Evolutionary conservation across 2,797 vertebrate genomes (phyloP).

Genomic region (Eulemur albifrons): DNA sequence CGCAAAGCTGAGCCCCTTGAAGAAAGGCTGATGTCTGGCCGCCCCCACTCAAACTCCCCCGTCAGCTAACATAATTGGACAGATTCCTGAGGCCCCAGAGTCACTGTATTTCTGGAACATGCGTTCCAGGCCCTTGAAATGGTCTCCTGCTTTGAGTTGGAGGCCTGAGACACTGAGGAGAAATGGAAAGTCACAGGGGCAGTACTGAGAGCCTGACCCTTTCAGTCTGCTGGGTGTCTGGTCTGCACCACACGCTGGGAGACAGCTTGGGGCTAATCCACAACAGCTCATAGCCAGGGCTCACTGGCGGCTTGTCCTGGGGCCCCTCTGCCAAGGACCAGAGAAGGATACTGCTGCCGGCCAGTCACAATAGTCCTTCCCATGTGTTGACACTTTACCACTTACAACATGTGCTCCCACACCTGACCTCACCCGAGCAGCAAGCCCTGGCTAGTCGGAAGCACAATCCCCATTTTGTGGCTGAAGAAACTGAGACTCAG

Average conservation of each 20-base stretch:
- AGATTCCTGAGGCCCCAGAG: neutral
- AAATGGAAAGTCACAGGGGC: neutral
- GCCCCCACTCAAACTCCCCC: accelerated
- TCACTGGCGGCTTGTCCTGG: neutral
- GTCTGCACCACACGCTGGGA: neutral
- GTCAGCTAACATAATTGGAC: neutral
- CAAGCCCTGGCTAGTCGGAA: neutral
- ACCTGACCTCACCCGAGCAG: neutral
- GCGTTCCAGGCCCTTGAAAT: neutral
- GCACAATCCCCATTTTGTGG: neutral
- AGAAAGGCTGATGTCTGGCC: neutral
- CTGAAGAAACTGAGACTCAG: neutral
- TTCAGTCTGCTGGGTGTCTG: neutral
- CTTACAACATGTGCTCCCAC: neutral
- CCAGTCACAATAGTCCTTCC: neutral
- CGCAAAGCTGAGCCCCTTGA: neutral
- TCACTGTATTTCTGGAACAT: accelerated
- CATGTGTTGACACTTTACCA: neutral
- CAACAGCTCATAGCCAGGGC: neutral
- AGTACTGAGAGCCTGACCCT: neutral
- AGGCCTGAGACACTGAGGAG: neutral
- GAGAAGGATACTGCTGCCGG: neutral
- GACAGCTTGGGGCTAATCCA: neutral
- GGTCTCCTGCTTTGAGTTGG: neutral
- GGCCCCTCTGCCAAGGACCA: neutral